phyloP scores from a whole-genome alignment of 2,797 vertebrate species.

The Channallabes apus region DNA sequence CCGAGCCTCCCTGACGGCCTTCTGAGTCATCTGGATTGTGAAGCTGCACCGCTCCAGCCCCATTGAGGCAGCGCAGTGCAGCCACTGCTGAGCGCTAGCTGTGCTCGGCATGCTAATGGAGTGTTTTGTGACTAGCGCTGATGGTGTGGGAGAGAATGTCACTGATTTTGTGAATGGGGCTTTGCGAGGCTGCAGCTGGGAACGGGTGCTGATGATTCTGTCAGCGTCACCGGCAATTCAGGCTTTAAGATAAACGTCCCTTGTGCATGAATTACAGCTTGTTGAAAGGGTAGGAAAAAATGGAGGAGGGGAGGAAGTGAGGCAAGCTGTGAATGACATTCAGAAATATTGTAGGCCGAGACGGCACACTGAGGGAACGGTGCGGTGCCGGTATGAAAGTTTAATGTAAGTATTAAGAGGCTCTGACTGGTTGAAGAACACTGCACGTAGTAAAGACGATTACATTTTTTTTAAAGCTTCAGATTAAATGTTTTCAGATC shows the following conservation, averaged over 20 bases:
- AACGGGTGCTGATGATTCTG: slow-evolving; percentile 25
- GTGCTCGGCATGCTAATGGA: slow-evolving; percentile 47
- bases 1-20: slow-evolving; percentile 33
- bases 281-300: slow-evolving; percentile 35
- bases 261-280: slow-evolving; percentile 37
- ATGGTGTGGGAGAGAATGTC: slow-evolving; percentile 41
- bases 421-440: slow-evolving; percentile 12
- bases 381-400: slow-evolving; percentile 29
- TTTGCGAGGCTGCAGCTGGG: slow-evolving; percentile 38
- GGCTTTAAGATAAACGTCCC: slow-evolving; percentile 33
- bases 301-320: slow-evolving; percentile 36
- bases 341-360: slow-evolving; percentile 32
- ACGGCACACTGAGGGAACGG: slow-evolving; percentile 20
- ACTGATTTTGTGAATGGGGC: slow-evolving; percentile 55
- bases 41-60: slow-evolving; percentile 31
- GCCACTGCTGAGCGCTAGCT: slow-evolving; percentile 32
- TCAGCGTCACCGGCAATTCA: slow-evolving; percentile 43
- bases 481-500: slow-evolving; percentile 10
- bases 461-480: not conserved
- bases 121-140: slow-evolving; percentile 36
- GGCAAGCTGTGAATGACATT: slow-evolving; percentile 40
- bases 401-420: slow-evolving; percentile 27
- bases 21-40: slow-evolving; percentile 50
- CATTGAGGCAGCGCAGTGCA: slow-evolving; percentile 37
- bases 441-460: not conserved